These are phyloP conservation scores for Uloborus diversus DNA, from an alignment of 1,140 invertebrate species.

Conservation along the genomic window DNA sequence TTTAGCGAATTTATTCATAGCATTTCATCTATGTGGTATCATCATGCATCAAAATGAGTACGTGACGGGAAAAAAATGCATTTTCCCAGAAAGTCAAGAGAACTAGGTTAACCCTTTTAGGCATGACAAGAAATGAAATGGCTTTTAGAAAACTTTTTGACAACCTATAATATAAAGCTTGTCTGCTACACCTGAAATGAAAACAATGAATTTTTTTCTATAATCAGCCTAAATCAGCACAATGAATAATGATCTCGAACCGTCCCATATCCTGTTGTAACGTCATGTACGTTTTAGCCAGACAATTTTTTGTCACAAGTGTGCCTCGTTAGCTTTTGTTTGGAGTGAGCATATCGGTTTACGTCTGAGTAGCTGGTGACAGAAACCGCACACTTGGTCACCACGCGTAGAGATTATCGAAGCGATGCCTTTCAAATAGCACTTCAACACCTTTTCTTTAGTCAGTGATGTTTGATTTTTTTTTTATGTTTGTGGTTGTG, in stretches of 20 bases:
- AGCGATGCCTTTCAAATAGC: slow-evolving; percentile 16
- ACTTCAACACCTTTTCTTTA: slow-evolving; percentile 22
- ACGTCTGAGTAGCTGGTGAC: slow-evolving; percentile 47
- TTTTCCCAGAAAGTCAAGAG: slow-evolving; percentile 14
- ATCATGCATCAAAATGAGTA: too few relatives aligned
- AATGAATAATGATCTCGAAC: slow-evolving; percentile 41
- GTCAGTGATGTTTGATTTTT: too few relatives aligned
- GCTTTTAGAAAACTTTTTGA: slow-evolving; percentile 40
- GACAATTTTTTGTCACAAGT: background rate
- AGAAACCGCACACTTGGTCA: slow-evolving; percentile 34
- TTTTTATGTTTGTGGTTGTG: too few relatives aligned
- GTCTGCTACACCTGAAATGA: slow-evolving; percentile 20
- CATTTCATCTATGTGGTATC: too few relatives aligned
- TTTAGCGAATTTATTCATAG: too few relatives aligned
- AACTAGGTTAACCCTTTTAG: slow-evolving; percentile 47
- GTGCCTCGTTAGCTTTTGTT: slow-evolving; percentile 52
- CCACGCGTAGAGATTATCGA: slow-evolving; percentile 28
- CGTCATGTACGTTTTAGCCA: background rate
- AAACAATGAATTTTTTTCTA: slow-evolving; percentile 45
- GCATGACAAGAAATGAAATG: slow-evolving; percentile 16
- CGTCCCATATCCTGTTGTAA: slow-evolving; percentile 31
- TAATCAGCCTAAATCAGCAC: background rate
- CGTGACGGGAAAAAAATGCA: background rate
- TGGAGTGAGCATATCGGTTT: slow-evolving; percentile 40
- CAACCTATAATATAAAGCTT: slow-evolving; percentile 49